Base-by-base conservation (phyloP, 2,113 vertebrate species). In the Aleadryas rufinucha region DNA sequence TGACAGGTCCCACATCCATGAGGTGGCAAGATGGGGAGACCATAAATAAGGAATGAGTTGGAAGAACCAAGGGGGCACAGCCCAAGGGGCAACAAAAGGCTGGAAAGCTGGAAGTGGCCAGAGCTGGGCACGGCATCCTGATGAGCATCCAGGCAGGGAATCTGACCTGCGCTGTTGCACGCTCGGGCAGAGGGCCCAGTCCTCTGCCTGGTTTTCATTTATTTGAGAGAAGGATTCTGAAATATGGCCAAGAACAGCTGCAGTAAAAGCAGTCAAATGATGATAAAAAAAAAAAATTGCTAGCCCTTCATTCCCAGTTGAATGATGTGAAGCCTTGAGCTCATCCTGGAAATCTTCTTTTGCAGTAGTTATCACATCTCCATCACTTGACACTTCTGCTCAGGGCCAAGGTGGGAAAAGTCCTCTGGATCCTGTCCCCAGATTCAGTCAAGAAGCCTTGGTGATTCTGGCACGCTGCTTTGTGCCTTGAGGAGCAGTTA, bases 151-250 rank as follows among this genome's bases (percentile, higher is more conserved):
- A 94, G 52, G 56, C n/a, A 56, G 74, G 63, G 87, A 91, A 84
- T 28, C 0, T 52, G 76, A 78, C 33, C 80, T 45, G 64, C 0
- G 0, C 72, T 84, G 64, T 5, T 89, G 74, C 74, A 68, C 0
- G 0, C 65, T 54, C 0, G 0, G 90, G 95, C 84, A 56, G 41
- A 56, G 17, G 33, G 87, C 87, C 87, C 49, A n/a, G 81, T 44
- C 21, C 57, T 84, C 47, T 3, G n/a, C 50, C 86, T 84, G 91
- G 42, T 70, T 84, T 59, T 84, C 59, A 65, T 88, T 79, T 91
- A 30, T 85, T 47, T 47, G 44, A 89, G 84, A 86, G 60, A 28
- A 87, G 15, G 65, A 64, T 74, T 84, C 83, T 90, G 84, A 96
- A 92, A 56, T 31, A 37, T 1, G 17, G 86, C 89, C 93, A 95